phyloP scores from a whole-genome alignment of 2,113 vertebrate species.

The Vimba vimba region DNA sequence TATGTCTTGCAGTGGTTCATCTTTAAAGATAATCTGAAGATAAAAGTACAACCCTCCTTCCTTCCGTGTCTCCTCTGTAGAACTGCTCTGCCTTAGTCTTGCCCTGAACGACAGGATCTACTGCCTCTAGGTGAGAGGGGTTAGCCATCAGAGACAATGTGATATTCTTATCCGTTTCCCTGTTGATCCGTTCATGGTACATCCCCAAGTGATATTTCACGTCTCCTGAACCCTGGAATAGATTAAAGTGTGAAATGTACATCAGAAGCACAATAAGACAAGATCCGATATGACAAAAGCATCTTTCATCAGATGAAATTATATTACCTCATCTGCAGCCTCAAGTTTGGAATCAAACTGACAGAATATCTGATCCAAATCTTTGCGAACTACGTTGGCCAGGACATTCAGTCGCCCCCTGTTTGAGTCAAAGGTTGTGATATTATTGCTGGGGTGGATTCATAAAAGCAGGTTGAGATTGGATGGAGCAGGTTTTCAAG shows the following conservation, averaged over 20 bases:
- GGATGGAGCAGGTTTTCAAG: not conserved
- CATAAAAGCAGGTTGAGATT: not conserved
- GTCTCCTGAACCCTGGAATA: conserved; percentile 85
- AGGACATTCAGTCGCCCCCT: conserved; percentile 92
- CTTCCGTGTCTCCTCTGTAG: conserved; percentile 83
- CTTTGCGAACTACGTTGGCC: conserved; percentile 91
- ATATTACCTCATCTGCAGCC: conserved; percentile 86
- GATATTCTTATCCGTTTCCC: conserved; percentile 87
- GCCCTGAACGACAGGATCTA: conserved; percentile 86
- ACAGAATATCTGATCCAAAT: conserved; percentile 93
- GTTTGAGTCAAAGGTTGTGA: conserved; percentile 24
- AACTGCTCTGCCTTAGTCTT: conserved; percentile 89
- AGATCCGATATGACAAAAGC: not conserved
- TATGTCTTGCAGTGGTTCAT: not conserved
- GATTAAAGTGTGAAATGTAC: not conserved
- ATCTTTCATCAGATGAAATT: not conserved
- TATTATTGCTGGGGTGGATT: not conserved
- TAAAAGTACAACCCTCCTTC: conserved; percentile 78
- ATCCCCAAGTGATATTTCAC: conserved; percentile 95
- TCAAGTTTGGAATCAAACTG: conserved; percentile 93
- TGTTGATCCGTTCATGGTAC: conserved; percentile 91
- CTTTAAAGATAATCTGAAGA: not conserved
- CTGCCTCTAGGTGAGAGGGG: conserved; percentile 90
- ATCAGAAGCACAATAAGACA: not conserved
- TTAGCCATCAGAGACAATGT: conserved; percentile 90